Evolutionary conservation across 2,888 invertebrate genomes (phyloP).

Genomic region (Cylindroiulus punctatus): DNA sequence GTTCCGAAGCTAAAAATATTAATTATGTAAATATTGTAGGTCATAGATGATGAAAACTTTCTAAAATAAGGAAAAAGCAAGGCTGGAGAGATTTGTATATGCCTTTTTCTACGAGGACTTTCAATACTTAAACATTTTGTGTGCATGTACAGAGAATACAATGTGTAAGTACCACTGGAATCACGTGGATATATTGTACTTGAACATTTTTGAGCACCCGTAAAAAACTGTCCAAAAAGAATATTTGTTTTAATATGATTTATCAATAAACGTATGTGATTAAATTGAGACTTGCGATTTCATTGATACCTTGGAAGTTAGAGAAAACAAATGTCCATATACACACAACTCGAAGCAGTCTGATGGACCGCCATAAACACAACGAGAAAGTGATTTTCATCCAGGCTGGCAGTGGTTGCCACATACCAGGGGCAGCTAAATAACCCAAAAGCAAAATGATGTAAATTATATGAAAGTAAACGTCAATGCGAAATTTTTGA

Average conservation of each 20-base stretch:
- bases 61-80: conserved; percentile 17
- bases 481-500: too few species aligned
- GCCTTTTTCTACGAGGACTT: conserved; percentile 48
- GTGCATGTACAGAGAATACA: conserved; percentile 45
- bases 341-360: too few species aligned
- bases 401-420: too few species aligned
- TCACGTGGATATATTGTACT: conserved; percentile 43
- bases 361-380: too few species aligned
- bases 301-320: too few species aligned
- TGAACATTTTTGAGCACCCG: conserved; percentile 30
- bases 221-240: conserved; percentile 25
- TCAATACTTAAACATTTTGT: conserved; percentile 47
- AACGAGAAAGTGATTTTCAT: too few species aligned
- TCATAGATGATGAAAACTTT: conserved; percentile 40
- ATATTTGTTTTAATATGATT: conserved; percentile 47
- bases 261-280: conserved; percentile 43
- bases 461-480: too few species aligned
- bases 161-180: conserved; percentile 47
- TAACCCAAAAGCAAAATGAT: too few species aligned
- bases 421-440: too few species aligned
- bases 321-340: too few species aligned
- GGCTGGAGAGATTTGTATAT: conserved; percentile 52
- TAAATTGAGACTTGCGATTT: neutral
- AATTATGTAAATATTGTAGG: conserved; percentile 50
- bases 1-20: conserved; percentile 46